Evolutionary conservation across 1,140 invertebrate species (phyloP).

Genomic region (Chironomus tepperi): DNA sequence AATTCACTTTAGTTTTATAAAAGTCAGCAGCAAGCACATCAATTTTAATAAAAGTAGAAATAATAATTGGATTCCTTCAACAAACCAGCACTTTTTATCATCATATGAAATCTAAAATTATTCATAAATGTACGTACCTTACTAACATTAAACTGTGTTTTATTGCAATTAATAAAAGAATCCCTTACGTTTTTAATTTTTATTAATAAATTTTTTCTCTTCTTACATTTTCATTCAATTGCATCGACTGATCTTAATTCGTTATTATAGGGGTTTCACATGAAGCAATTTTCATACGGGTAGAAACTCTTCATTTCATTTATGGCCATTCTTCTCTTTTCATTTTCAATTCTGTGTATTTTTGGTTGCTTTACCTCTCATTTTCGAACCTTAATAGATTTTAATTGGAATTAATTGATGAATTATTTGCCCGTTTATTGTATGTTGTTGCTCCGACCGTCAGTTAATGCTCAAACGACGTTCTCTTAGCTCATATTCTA

Average conservation of each 20-base stretch:
- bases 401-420: constrained; percentile 22
- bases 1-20: too few relatives aligned
- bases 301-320: not conserved
- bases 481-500: too few relatives aligned
- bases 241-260: constrained; percentile 17
- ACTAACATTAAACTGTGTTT: not conserved
- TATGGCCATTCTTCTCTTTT: not conserved
- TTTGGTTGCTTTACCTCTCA: constrained; percentile 18
- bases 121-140: not conserved
- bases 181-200: not conserved
- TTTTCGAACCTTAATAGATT: not conserved
- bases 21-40: too few relatives aligned
- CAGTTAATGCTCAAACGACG: not conserved
- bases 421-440: constrained; percentile 14
- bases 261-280: constrained; percentile 15
- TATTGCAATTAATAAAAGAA: not conserved
- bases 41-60: too few relatives aligned
- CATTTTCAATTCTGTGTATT: not conserved
- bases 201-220: not conserved
- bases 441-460: not conserved
- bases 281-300: not conserved
- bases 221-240: not conserved
- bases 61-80: not conserved
- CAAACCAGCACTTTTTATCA: not conserved
- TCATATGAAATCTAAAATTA: not conserved